Evolutionary conservation across 1,140 invertebrate genomes (phyloP), one percentile per base, ranked within the genome.

Genomic region (Oedothorax gibbosus): DNA sequence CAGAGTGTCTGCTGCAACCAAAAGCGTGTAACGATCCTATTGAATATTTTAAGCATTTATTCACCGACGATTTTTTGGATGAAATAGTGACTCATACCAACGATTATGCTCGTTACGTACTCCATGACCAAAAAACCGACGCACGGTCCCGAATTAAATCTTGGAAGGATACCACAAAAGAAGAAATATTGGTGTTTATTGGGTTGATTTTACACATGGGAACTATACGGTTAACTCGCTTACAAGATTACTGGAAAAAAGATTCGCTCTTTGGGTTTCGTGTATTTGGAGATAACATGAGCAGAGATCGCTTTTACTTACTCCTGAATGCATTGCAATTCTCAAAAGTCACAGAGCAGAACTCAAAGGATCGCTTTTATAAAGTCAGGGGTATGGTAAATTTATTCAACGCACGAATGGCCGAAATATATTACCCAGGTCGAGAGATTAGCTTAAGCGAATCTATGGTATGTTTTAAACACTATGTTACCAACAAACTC

Each of bases 111-210:
- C 56, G 51, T 64, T 50, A 77, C 14, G 11, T 51, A 50, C 73
- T 51, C 64, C 51, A 12, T 64, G 53, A 20, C 53, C 53, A 21
- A 21, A 54, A 73, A 73, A 57, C n/a, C 54, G 35, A 73, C 10
- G 12, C 10, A 57, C 71, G 35, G 35, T 73, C 71, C 57, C 53
- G 53, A n/a, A 73, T 57, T 18, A 73, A 73, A 57, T n/a, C 53
- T 57, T 73, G 71, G 71, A 73, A 73, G 53, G 71, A 73, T 18
- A 73, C 53, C 18, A 60, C 73, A 76, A 50, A 62, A 76, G 73
- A 75, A 20, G 68, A 73, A 73, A 7, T 62, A 11, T 62, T 76
- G 56, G 35, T 76, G 64, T 76, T 76, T 64, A 49, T 76, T 20
- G 57, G 56, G 51, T 64, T 76, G 15, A 62, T 76, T n/a, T 49